Conservation (phyloP, 2,113 vertebrate species). For the Mandrillus leucophaeus region DNA sequence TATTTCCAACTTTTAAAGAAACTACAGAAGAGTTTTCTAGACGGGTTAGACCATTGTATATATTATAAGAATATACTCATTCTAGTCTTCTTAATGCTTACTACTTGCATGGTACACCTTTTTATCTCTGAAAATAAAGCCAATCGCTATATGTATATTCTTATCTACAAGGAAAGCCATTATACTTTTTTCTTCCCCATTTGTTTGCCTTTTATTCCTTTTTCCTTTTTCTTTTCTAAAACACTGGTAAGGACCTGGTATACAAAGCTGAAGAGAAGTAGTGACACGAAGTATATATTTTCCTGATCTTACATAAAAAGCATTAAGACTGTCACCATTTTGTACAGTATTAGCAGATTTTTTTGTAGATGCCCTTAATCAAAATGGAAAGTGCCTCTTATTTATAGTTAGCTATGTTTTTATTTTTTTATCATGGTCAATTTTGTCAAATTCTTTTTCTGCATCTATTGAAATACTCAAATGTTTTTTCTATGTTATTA, state of each 20-base stretch:
- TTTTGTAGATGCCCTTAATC: not conserved
- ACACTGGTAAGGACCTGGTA: not conserved
- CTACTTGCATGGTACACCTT: not conserved
- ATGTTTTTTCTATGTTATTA: not conserved
- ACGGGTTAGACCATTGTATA: not conserved
- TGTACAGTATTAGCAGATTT: not conserved
- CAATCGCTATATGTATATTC: too few relatives aligned
- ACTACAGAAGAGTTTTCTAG: not conserved
- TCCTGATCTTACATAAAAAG: not conserved
- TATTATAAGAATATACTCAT: too few relatives aligned
- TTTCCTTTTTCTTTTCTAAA: not conserved
- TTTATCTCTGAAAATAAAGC: not conserved
- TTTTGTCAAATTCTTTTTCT: not conserved
- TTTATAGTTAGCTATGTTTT: not conserved
- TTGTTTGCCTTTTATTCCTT: not conserved
- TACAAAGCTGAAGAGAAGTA: not conserved
- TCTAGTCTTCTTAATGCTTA: not conserved
- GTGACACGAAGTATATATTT: not conserved
- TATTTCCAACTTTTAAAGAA: not conserved
- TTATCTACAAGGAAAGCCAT: not conserved
- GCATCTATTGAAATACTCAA: not conserved
- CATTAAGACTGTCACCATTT: not conserved
- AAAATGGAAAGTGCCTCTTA: not conserved
- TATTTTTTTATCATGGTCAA: not conserved
- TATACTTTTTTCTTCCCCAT: not conserved